Evolutionary conservation across 2,113 vertebrate genomes (phyloP).

Genomic region (Clarias gariepinus): DNA sequence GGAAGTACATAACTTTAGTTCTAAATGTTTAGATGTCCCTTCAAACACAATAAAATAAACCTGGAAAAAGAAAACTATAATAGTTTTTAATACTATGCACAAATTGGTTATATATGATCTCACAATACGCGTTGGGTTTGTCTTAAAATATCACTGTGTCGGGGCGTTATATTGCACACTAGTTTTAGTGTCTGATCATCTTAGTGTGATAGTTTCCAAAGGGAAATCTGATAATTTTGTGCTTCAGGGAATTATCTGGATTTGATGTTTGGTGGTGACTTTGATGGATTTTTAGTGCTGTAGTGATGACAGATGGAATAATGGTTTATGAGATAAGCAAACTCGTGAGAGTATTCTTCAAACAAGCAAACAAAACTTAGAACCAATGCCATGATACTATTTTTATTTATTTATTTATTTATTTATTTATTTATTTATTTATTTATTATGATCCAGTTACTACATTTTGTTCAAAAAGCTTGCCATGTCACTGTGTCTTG

Average conservation of each 20-base stretch:
- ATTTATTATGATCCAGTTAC: not conserved
- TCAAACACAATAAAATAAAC: not conserved
- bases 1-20: not conserved
- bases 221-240: not conserved
- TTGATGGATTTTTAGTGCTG: slow-evolving; percentile 12
- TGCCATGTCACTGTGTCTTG: not conserved
- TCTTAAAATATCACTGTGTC: not conserved
- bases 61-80: not conserved
- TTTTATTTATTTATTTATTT: too few species aligned
- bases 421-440: too few species aligned
- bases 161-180: not conserved
- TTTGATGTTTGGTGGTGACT: not conserved
- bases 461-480: not conserved
- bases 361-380: not conserved
- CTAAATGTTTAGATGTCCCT: not conserved
- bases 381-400: not conserved
- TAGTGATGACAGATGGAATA: slow-evolving; percentile 2
- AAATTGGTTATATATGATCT: not conserved
- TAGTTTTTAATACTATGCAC: not conserved
- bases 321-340: not conserved
- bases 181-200: not conserved
- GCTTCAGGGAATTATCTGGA: slow-evolving; percentile 1
- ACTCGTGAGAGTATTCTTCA: not conserved
- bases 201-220: not conserved
- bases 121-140: not conserved